phyloP scores from a whole-genome alignment of 2,888 invertebrate genomes.

The Cetonia aurata region DNA sequence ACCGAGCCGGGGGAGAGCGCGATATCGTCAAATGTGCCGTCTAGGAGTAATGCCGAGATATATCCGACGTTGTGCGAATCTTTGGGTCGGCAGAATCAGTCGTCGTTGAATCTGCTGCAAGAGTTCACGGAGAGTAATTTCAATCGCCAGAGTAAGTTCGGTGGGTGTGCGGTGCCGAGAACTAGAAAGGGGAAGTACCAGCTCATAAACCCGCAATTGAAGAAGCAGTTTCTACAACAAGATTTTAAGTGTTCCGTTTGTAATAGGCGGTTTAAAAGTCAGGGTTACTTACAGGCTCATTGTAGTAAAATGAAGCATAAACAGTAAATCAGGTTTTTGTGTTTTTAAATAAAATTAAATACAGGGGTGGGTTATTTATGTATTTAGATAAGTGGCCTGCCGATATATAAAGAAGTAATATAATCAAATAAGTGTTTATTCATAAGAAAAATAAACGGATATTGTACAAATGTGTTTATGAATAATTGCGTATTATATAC shows the following conservation, averaged over 20 bases:
- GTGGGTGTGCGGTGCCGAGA: slow-evolving; percentile 49
- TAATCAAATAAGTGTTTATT: too few relatives aligned
- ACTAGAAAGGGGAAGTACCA: slow-evolving; percentile 63
- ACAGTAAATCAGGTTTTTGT: not conserved
- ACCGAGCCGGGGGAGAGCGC: slow-evolving; percentile 35
- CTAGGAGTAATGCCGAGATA: slow-evolving; percentile 39
- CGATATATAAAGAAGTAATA: too few relatives aligned
- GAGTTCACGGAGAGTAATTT: slow-evolving; percentile 43
- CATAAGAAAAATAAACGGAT: too few relatives aligned
- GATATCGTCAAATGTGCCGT: not conserved
- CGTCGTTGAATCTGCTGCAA: slow-evolving; percentile 41
- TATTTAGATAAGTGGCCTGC: too few relatives aligned
- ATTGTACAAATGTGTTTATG: too few relatives aligned
- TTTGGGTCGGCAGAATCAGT: slow-evolving; percentile 41
- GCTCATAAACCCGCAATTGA: slow-evolving; percentile 63
- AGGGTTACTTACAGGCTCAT: slow-evolving; percentile 65
- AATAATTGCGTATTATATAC: too few relatives aligned
- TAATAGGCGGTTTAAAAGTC: slow-evolving; percentile 64
- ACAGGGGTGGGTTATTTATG: too few relatives aligned
- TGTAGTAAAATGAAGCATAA: slow-evolving; percentile 63
- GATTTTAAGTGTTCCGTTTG: slow-evolving; percentile 64
- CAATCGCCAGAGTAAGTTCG: slow-evolving; percentile 42
- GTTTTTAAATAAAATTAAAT: too few relatives aligned
- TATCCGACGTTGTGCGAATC: slow-evolving; percentile 43
- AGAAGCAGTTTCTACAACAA: slow-evolving; percentile 63